A percentile compares a stretch with the other conserved stretches of the same genome.
These are phyloP conservation scores for Desmodus rotundus DNA, from an alignment of 2,113 vertebrate species.

Conservation along the genomic window DNA sequence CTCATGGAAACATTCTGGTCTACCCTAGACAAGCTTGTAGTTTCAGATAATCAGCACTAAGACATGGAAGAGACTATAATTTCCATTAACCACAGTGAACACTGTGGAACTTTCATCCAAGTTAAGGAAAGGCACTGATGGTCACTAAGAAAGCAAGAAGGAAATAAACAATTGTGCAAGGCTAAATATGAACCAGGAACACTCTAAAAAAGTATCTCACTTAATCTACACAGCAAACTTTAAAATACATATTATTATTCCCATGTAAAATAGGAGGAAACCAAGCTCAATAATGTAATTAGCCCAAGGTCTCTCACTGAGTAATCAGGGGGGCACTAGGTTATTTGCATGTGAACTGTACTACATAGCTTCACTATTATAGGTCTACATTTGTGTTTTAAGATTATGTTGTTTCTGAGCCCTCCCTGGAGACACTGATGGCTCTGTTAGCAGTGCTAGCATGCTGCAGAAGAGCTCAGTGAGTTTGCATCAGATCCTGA, in stretches of 20 bases:
- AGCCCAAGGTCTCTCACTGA: not conserved
- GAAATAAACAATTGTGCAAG: not conserved
- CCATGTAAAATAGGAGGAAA: not conserved
- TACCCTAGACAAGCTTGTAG: not conserved
- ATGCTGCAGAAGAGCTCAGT: not conserved
- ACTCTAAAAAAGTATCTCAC: not conserved
- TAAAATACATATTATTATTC: not conserved
- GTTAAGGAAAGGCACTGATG: not conserved
- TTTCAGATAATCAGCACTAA: slow-evolving; percentile 51
- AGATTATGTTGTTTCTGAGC: not conserved
- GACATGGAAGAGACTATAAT: not conserved
- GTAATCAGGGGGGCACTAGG: not conserved
- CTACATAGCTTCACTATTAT: too few relatives aligned
- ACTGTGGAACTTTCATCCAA: not conserved
- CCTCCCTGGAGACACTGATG: not conserved
- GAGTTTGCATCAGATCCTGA: not conserved
- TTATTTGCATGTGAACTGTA: not conserved
- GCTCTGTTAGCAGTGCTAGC: not conserved
- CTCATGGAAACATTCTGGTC: not conserved
- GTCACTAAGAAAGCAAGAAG: not conserved
- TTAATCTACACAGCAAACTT: slow-evolving; percentile 3
- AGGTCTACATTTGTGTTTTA: not conserved
- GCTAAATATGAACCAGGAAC: not conserved
- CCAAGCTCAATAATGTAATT: not conserved
- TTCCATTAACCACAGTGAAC: not conserved